Base-by-base conservation (phyloP, 2,113 vertebrate genomes). In the Hippoglossus stenolepis region DNA sequence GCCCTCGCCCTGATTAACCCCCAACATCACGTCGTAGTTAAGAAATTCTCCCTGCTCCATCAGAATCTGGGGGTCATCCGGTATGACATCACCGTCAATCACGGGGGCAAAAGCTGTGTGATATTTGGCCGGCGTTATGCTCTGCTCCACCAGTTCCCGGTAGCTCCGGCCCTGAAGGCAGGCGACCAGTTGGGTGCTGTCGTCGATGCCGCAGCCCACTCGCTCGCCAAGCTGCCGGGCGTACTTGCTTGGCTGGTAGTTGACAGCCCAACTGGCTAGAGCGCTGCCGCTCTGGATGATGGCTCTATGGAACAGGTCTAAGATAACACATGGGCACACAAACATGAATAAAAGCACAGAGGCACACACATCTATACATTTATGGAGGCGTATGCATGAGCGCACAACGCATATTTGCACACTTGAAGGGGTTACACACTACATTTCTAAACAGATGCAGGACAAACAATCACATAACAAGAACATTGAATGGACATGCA, bases 1-100 rank as follows among this genome's bases (percentile, higher is more conserved):
- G 2, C 97, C 98, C 80, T 99, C 98, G 0, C 97, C 98, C 91
- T 99, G 98, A 88, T 98, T 99, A 49, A 99, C 97, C 0, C 98
- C 98, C 54, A 99, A 94, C 97, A 99, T 97, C 91, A 99, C 97
- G 83, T 99, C 98, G 6, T 99, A 99, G 90, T 99, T 99, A 63
- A 99, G 96, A 92, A 99, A 99, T 93, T 99, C 98, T 3, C 98
- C 98, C 87, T 99, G 97, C 87, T 99, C 98, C 98, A 99, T 99
- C 58, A 99, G 94, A 86, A 99, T 98, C 95, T 99, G 98, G 1
- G 98, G 97, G 94, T 99, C 97, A 24, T 99, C 98, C 0, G 98
- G 98, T 87, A 99, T 97, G 65, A 99, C 97, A 0, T 99, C 98
- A 0, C 98, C 98, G 69, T 99, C 98, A 65, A 99, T 97, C 83